Percentiles rank a stretch among this genome's conserved stretches.
Evolutionary conservation across 2,797 vertebrate species (phyloP).

Genomic region (Erpetoichthys calabaricus): DNA sequence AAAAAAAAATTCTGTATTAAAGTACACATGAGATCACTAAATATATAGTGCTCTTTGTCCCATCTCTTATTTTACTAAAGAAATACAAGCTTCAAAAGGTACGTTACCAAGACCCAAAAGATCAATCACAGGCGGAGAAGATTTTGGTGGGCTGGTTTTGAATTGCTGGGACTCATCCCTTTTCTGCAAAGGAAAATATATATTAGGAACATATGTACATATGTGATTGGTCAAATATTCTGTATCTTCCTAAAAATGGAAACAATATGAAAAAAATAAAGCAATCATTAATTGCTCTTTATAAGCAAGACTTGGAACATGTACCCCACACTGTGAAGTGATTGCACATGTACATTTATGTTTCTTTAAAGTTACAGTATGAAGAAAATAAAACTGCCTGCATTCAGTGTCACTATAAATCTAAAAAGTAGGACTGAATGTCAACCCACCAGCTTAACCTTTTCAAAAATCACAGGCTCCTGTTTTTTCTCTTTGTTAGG

Average conservation of each 20-base stretch:
- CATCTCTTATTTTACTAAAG: neutral
- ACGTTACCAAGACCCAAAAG: conserved; percentile 79
- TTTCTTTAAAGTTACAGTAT: too few relatives aligned
- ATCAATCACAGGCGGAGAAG: conserved; percentile 70
- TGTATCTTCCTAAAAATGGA: too few relatives aligned
- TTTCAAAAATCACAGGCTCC: conserved; percentile 84
- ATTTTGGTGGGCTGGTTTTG: conserved; percentile 62
- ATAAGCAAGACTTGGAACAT: too few relatives aligned
- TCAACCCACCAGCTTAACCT: conserved; percentile 81
- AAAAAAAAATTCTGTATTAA: conserved; percentile 5
- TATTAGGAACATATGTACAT: neutral
- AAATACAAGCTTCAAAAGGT: neutral
- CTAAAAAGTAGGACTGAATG: neutral
- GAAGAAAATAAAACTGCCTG: too few relatives aligned
- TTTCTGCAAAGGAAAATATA: conserved; percentile 51
- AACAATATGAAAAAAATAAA: too few relatives aligned
- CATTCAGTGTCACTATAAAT: too few relatives aligned
- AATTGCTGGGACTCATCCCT: conserved; percentile 60
- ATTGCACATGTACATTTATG: too few relatives aligned
- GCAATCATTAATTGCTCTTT: too few relatives aligned
- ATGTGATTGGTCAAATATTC: too few relatives aligned
- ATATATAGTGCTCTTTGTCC: too few relatives aligned
- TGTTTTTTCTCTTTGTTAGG: conserved; percentile 57
- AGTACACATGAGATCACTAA: too few relatives aligned
- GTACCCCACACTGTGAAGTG: too few relatives aligned